Evolutionary conservation across 2,113 vertebrate genomes (phyloP), one percentile per base, ranked within the genome.

Genomic region (Agapornis roseicollis): DNA sequence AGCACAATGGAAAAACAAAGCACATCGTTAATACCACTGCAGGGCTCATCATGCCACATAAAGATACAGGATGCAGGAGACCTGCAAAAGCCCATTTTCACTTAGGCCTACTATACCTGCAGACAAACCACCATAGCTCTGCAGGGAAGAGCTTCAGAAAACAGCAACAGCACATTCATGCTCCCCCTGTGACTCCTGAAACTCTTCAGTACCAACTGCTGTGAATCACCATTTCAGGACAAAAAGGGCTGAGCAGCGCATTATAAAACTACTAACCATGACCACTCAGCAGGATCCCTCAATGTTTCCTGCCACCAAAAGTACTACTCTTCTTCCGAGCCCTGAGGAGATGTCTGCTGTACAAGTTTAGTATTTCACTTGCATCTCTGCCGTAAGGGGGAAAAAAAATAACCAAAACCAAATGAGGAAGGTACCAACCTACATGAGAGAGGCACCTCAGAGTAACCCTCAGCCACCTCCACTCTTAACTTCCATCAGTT

Each of bases 111-210:
- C 49, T 1, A 16, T 8, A 53, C 42, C 25, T 65, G 39, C 52
- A 76, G 41, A 80, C 29, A 33, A 42, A 11, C 31, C 49, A 39
- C 31, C 2, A 1, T 41, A 68, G 29, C 31, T 81, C 69, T 53
- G n/a, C 74, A 78, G 55, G 24, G 4, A 49, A 31, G 23, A 64
- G 8, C 23, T 63, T 53, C 44, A 52, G 17, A 13, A 47, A 84
- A 90, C 0, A 41, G 19, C 23, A 70, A 12, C 0, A 6, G 55
- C 23, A 64, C 66, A 17, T 29, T 17, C 5, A 37, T 0, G 1
- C 35, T 80, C 44, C 18, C 39, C 8, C 6, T 5, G 2, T 10
- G 25, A n/a, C 46, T 50, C 33, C 50, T 85, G 53, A 65, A 56
- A 52, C 5, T 7, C 49, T 42, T 1, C 0, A 13, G 15, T n/a